Evolutionary conservation across 1,140 invertebrate genomes (phyloP).

Genomic region (Teleogryllus occipitalis): DNA sequence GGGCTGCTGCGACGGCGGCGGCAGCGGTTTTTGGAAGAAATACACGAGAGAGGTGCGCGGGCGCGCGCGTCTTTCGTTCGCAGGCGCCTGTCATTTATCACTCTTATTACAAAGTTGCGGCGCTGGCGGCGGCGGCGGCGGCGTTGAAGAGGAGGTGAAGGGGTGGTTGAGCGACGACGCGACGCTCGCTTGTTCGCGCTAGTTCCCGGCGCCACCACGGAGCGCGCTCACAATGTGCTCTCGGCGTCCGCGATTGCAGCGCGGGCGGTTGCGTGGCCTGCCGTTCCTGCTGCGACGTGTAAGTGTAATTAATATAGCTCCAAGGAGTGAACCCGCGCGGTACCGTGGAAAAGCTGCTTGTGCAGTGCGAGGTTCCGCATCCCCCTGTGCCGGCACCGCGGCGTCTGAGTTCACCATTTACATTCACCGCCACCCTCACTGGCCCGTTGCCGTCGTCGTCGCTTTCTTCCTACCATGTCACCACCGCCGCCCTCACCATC

Average conservation of each 20-base stretch:
- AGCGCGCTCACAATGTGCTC: neutral
- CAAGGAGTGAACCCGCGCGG: too few relatives aligned
- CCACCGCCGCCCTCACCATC: too few relatives aligned
- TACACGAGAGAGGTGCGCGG: neutral
- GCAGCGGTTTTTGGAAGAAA: neutral
- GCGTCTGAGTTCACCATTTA: too few relatives aligned
- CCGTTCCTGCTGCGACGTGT: neutral
- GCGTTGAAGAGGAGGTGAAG: neutral
- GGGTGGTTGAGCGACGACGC: neutral
- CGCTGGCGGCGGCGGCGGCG: too few relatives aligned
- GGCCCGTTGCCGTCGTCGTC: too few relatives aligned
- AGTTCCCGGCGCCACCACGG: neutral
- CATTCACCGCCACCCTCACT: too few relatives aligned
- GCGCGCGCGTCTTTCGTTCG: neutral
- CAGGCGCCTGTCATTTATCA: neutral
- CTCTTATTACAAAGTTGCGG: neutral
- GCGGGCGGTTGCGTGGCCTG: neutral
- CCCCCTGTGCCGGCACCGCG: too few relatives aligned
- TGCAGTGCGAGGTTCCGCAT: too few relatives aligned
- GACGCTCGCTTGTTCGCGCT: neutral
- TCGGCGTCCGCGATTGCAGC: neutral
- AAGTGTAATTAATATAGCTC: neutral
- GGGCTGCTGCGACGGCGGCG: too few relatives aligned
- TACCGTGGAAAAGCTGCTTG: too few relatives aligned
- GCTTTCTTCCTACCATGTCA: too few relatives aligned